Evolutionary conservation across 53 echinoderm and acorn worm genomes (phyloP).

Genomic region (Hippasteria phrygiana): DNA sequence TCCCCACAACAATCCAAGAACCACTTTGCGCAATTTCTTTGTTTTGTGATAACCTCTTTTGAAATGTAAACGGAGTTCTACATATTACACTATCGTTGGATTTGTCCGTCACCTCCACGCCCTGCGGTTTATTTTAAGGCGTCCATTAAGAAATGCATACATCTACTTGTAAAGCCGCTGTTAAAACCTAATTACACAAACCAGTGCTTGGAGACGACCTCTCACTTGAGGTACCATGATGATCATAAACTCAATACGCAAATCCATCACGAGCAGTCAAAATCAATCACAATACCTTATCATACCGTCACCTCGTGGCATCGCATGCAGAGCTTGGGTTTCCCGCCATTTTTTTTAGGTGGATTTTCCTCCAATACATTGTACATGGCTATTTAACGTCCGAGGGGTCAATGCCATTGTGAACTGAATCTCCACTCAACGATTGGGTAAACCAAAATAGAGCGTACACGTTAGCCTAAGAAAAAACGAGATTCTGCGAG

Average conservation of each 20-base stretch:
- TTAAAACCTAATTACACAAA: neutral
- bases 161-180: neutral
- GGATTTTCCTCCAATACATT: too few relatives aligned
- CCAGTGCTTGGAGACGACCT: neutral
- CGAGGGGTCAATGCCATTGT: neutral
- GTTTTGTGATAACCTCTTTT: neutral
- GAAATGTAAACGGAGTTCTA: neutral
- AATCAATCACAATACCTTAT: neutral
- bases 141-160: neutral
- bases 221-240: neutral
- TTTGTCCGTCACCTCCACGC: neutral
- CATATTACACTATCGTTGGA: neutral
- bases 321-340: slow-evolving; percentile 26
- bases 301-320: slow-evolving; percentile 28
- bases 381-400: neutral
- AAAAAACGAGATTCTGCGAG: too few relatives aligned
- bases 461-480: too few relatives aligned
- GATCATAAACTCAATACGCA: slow-evolving; percentile 5
- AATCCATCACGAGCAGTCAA: slow-evolving; percentile 5
- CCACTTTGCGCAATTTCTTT: too few relatives aligned
- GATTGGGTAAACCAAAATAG: too few relatives aligned
- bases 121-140: neutral
- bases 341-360: slow-evolving; percentile 9
- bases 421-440: neutral
- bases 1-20: too few relatives aligned